phyloP scores from a whole-genome alignment of 1,140 invertebrate genomes.

The Drosophila jambulina region DNA sequence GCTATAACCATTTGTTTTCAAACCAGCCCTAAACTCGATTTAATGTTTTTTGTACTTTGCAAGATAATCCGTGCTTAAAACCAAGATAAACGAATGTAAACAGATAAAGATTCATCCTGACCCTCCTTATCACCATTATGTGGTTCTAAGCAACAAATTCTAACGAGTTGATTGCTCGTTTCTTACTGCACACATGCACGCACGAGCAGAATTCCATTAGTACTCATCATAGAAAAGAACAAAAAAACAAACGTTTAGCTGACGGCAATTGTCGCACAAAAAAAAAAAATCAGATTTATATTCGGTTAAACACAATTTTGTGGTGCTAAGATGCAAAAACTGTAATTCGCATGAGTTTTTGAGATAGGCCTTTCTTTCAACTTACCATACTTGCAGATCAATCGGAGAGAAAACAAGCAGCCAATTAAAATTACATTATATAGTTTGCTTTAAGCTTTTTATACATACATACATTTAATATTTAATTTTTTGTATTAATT shows the following conservation, averaged over 20 bases:
- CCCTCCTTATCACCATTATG: conserved; percentile 11
- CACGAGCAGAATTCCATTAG: conserved; percentile 72
- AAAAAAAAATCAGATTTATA: conserved; percentile 36
- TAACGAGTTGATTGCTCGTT: conserved; percentile 13
- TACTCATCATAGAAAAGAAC: conserved; percentile 61
- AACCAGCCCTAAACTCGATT: conserved; percentile 57
- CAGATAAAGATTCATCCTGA: conserved; percentile 17
- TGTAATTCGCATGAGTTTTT: conserved; percentile 52
- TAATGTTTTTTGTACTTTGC: conserved; percentile 55
- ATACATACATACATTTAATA: conserved; percentile 79
- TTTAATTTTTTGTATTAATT: conserved; percentile 83
- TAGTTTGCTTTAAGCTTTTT: conserved; percentile 83
- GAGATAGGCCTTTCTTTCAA: conserved; percentile 57
- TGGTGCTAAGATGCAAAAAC: conserved; percentile 60
- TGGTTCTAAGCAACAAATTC: conserved; percentile 15
- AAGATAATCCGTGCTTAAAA: conserved; percentile 28
- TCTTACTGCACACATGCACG: conserved; percentile 30
- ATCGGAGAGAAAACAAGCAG: conserved; percentile 52
- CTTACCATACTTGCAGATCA: conserved; percentile 55
- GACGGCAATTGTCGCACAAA: conserved; percentile 45
- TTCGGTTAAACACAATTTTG: conserved; percentile 41
- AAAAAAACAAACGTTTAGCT: conserved; percentile 44
- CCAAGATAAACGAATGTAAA: conserved; percentile 48
- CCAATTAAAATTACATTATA: conserved; percentile 71
- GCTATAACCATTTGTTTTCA: conserved; percentile 70